Conservation (phyloP, 2,797 vertebrate species). For the Pseudochirops cupreus region DNA sequence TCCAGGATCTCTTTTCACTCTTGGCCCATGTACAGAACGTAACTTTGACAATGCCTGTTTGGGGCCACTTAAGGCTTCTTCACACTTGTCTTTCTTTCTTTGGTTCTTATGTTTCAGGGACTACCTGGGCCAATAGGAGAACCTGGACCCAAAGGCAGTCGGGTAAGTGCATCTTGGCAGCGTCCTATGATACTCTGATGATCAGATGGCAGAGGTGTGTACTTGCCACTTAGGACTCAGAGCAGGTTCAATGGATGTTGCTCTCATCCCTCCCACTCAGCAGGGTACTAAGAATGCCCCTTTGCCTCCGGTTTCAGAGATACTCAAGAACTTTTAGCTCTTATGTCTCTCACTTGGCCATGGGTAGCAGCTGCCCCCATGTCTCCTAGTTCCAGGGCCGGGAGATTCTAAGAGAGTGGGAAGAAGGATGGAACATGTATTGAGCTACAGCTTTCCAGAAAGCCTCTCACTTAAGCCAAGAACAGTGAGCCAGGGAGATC, state of each 20-base stretch:
- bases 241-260: neutral
- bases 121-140: slow-evolving; percentile 95
- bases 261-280: neutral
- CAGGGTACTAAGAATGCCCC: neutral
- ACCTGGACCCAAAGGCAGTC: slow-evolving; percentile 93
- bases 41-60: neutral
- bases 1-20: neutral
- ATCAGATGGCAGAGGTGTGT: neutral
- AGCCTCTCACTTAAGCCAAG: neutral
- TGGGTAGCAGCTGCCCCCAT: neutral
- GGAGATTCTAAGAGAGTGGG: neutral
- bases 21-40: neutral
- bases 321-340: neutral
- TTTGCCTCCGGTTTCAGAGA: neutral
- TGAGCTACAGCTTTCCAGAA: neutral
- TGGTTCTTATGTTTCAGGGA: slow-evolving; percentile 90
- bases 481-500: neutral
- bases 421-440: neutral
- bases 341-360: neutral
- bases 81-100: slow-evolving; percentile 82
- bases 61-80: slow-evolving; percentile 71
- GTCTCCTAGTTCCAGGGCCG: neutral
- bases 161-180: slow-evolving; percentile 88
- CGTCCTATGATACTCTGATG: neutral
- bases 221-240: neutral